Percentiles rank a stretch among this genome's conserved stretches.
Evolutionary conservation across 2,888 invertebrate species (phyloP).

Genomic region (Melanotus villosus): DNA sequence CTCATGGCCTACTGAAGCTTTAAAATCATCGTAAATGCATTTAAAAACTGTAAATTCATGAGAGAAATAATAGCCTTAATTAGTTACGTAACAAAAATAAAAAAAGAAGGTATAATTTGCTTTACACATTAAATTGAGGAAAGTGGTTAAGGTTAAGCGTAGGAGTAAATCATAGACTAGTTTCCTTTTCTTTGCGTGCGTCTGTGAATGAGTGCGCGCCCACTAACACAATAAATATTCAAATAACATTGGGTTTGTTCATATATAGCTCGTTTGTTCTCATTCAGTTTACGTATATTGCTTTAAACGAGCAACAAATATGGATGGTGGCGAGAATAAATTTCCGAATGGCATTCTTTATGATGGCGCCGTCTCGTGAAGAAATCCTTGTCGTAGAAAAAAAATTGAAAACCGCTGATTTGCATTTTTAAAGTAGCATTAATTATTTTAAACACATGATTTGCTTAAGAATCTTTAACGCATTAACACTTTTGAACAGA

Average conservation of each 20-base stretch:
- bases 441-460: no score
- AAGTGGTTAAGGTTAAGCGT: conserved; percentile 29
- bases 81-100: no score
- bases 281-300: background rate
- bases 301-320: background rate
- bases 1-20: no score
- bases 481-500: no score
- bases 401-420: background rate
- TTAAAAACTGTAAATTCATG: no score
- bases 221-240: conserved; percentile 25
- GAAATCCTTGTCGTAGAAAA: background rate
- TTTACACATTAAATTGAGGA: conserved; percentile 9
- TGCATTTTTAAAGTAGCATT: background rate
- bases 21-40: no score
- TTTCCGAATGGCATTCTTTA: background rate
- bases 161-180: conserved; percentile 24
- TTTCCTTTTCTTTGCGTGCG: conserved; percentile 17
- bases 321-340: background rate
- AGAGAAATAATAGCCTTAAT: no score
- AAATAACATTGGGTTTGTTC: conserved; percentile 1
- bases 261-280: conserved; percentile 1
- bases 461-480: no score
- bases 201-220: conserved; percentile 17
- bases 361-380: background rate
- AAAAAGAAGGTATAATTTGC: no score